Evolutionary conservation across 2,113 vertebrate genomes (phyloP).

Genomic region (Marmota flaviventris): DNA sequence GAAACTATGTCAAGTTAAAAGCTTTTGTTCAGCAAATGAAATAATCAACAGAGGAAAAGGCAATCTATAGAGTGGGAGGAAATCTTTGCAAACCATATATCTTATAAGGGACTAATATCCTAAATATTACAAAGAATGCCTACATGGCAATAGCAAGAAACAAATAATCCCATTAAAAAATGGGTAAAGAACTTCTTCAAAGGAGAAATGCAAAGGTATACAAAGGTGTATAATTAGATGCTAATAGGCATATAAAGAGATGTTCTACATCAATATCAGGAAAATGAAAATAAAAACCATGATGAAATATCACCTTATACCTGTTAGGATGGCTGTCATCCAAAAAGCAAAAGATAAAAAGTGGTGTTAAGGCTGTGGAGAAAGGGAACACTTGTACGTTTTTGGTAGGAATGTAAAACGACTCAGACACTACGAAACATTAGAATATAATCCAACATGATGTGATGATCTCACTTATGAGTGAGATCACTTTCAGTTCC

Average conservation of each 20-base stretch:
- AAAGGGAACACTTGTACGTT: background rate
- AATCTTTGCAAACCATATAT: background rate
- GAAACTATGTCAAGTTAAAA: background rate
- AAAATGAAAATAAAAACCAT: background rate
- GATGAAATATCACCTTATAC: background rate
- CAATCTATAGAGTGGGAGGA: background rate
- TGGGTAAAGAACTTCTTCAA: background rate
- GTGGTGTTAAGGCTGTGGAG: background rate
- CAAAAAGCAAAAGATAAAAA: background rate
- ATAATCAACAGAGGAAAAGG: background rate
- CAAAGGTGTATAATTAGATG: background rate
- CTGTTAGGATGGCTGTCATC: background rate
- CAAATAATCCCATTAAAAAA: background rate
- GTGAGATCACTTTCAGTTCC: too few species aligned
- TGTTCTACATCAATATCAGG: background rate
- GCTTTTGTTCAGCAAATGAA: background rate
- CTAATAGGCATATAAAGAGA: background rate
- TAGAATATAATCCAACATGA: too few species aligned
- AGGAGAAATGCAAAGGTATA: background rate
- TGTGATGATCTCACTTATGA: background rate
- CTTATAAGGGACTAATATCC: background rate
- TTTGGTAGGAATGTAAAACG: background rate
- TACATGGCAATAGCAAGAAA: background rate
- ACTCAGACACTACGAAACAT: too few species aligned
- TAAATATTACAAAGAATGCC: background rate